Evolutionary conservation across 2,888 invertebrate genomes (phyloP), one percentile per base, ranked within the genome.

Genomic region (Empis stercorea): DNA sequence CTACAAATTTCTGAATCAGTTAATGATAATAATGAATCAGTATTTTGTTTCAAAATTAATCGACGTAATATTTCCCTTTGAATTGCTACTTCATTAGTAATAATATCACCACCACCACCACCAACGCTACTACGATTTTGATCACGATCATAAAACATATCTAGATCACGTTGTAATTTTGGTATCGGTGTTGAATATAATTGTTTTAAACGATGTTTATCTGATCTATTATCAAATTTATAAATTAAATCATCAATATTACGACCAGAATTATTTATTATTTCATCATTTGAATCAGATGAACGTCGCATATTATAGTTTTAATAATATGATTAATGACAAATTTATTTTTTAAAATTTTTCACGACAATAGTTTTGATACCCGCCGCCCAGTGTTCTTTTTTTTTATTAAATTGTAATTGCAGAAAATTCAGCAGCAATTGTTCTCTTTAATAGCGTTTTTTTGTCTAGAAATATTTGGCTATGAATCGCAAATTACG

Each of bases 21-120:
- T 49, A 61, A 43, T 3, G 61, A 58, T 48, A 55, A 54, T 13
- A 59, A 47, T 1, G 61, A 62, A 36, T 61, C 61, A 32, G 55
- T 51, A n/a, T 39, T 39, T 10, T 20, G 27, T 27, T 20, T 27
- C 14, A 40, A 14, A 23, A 14, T 20, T 14, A 40, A 14, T 40
- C 40, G 13, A 23, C 20, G 20, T 9, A 10, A 9, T 40, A 40
- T 17, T 40, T 40, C 27, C 14, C 27, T 13, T 40, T 40, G n/a
- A 3, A n/a, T n/a, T n/a, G n/a, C n/a, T n/a, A n/a, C n/a, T n/a
- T n/a, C n/a, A n/a, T n/a, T n/a, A n/a, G n/a, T n/a, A n/a, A n/a
- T n/a, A n/a, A n/a, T n/a, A n/a, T n/a, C n/a, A n/a, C n/a, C n/a
- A n/a, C 10, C 37, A n/a, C 3, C 16, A 10, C 2, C n/a, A 20